Evolutionary conservation across 2,797 vertebrate genomes (phyloP).

Genomic region (Spinus olivaceus): DNA sequence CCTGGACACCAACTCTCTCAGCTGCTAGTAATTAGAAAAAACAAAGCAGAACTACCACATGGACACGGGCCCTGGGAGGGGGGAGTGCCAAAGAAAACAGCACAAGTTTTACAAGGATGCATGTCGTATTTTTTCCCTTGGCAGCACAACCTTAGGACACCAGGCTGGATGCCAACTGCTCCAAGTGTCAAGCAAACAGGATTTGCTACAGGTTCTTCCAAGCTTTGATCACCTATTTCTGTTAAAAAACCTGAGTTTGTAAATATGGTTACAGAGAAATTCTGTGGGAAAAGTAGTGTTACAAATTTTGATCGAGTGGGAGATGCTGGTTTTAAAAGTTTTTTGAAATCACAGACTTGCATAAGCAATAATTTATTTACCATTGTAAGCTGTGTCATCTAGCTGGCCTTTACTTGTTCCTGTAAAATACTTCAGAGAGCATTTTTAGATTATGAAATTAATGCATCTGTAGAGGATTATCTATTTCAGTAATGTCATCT

Average conservation of each 20-base stretch:
- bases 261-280: not conserved
- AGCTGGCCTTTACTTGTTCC: not conserved
- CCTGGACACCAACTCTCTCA: conserved; percentile 51
- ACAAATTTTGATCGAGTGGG: not conserved
- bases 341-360: not conserved
- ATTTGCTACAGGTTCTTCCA: not conserved
- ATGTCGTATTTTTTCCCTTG: conserved; percentile 34
- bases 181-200: not conserved
- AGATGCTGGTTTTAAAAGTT: not conserved
- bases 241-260: not conserved
- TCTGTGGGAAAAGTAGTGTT: not conserved
- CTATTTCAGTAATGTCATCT: not conserved
- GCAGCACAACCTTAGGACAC: conserved; percentile 42
- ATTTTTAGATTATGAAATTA: conserved; percentile 27
- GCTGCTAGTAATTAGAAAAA: conserved; percentile 68
- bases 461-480: conserved; percentile 15
- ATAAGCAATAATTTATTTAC: not conserved
- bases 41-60: conserved; percentile 61
- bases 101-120: conserved; percentile 29
- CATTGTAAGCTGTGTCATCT: not conserved
- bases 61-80: conserved; percentile 8
- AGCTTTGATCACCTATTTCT: not conserved
- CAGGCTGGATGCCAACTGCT: not conserved
- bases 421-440: not conserved
- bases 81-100: conserved; percentile 58